phyloP scores from a whole-genome alignment of 2,888 invertebrate species.

The Diploptera punctata region DNA sequence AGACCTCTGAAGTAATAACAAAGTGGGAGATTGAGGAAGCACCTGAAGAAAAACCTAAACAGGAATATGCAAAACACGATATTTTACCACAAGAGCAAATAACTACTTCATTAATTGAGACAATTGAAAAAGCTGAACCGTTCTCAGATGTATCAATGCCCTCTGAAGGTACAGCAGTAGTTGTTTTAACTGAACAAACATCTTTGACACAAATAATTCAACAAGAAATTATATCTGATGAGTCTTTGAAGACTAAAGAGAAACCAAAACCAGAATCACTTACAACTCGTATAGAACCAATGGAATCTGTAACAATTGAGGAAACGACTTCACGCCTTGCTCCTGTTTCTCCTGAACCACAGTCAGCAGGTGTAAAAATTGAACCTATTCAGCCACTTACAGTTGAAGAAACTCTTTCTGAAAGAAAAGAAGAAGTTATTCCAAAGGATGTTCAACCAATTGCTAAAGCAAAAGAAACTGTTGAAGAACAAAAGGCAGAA shows the following conservation, averaged over 20 bases:
- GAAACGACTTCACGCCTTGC: too few relatives aligned
- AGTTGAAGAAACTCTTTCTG: too few relatives aligned
- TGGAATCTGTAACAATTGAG: too few relatives aligned
- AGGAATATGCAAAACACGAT: slow-evolving; percentile 13
- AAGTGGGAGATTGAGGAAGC: slow-evolving; percentile 14
- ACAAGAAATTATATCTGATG: background rate
- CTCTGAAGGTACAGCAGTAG: background rate
- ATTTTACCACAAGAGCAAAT: slow-evolving; percentile 9
- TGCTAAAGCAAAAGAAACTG: background rate
- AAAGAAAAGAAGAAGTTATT: background rate
- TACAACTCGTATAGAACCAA: too few relatives aligned
- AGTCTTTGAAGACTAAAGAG: background rate
- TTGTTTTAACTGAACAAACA: slow-evolving; percentile 21
- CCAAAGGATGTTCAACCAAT: slow-evolving; percentile 10
- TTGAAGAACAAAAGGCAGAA: slow-evolving; percentile 20
- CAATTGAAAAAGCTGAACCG: slow-evolving; percentile 18
- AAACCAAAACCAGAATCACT: too few relatives aligned
- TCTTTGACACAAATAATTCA: slow-evolving; percentile 18
- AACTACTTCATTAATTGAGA: slow-evolving; percentile 7
- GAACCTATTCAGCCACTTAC: too few relatives aligned
- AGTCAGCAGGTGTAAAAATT: too few relatives aligned
- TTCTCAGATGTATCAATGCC: background rate
- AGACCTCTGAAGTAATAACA: slow-evolving; percentile 22
- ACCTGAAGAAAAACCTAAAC: background rate
- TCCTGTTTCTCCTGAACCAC: too few relatives aligned